A percentile compares a stretch with the other conserved stretches of the same genome.
Conservation (phyloP, 30 jellyfish, hydroid and myxozoan species). For the Haliclystus octoradiatus region DNA sequence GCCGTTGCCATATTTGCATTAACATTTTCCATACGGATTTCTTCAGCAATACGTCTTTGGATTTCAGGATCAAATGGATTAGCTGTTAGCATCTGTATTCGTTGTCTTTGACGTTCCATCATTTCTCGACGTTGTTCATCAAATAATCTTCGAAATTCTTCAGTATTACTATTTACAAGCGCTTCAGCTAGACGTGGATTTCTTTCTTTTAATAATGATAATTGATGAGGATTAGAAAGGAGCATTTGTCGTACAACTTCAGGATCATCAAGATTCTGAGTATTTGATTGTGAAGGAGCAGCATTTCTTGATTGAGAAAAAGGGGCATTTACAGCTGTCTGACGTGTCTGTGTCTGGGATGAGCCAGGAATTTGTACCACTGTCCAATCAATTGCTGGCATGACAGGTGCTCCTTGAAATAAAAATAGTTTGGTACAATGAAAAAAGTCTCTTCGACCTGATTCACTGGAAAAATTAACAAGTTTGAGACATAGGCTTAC, state of each 20-base stretch:
- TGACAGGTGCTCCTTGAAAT: constrained; percentile 5
- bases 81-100: constrained; percentile 82
- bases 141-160: constrained; percentile 53
- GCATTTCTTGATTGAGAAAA: constrained; percentile 27
- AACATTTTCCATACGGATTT: constrained; percentile 90
- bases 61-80: constrained; percentile 92
- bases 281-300: constrained; percentile 16
- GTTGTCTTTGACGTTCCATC: constrained; percentile 57
- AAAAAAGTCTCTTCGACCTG: too few species aligned
- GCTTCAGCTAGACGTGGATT: constrained; percentile 97
- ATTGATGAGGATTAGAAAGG: constrained; percentile 75
- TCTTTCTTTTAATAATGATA: constrained; percentile 78
- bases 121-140: constrained; percentile 77
- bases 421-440: neutral
- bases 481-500: too few species aligned
- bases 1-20: constrained; percentile 97
- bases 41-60: constrained; percentile 87
- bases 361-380: constrained; percentile 69
- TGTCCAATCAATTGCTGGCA: constrained; percentile 82
- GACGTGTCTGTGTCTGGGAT: neutral
- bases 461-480: too few species aligned
- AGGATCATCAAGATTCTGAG: constrained; percentile 55
- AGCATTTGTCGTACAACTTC: constrained; percentile 71
- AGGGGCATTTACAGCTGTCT: neutral
- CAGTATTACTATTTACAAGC: constrained; percentile 46